phyloP scores from a whole-genome alignment of 2,113 vertebrate species.

The Rhabdomys dilectus region DNA sequence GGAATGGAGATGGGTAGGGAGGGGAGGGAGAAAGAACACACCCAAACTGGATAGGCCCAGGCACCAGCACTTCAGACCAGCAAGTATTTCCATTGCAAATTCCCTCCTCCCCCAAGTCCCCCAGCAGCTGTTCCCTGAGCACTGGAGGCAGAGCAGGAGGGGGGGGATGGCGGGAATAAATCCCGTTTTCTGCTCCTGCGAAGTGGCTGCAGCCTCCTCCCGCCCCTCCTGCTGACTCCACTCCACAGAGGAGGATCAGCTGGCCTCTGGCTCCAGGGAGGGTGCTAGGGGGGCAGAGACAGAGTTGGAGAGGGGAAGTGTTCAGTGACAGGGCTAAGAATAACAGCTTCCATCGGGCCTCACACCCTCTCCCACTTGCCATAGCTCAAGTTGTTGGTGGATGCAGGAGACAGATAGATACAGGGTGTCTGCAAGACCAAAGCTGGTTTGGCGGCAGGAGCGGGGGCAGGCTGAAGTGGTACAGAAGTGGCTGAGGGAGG shows the following conservation, averaged over 20 bases:
- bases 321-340: conserved; percentile 77
- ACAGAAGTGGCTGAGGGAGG: conserved; percentile 11
- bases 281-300: conserved; percentile 61
- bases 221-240: neutral
- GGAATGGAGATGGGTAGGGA: neutral
- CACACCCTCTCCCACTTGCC: conserved; percentile 78
- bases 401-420: conserved; percentile 68
- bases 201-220: conserved; percentile 30
- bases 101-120: conserved; percentile 23
- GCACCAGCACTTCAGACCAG: conserved; percentile 38
- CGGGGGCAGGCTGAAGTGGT: neutral
- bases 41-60: neutral
- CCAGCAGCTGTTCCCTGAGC: conserved; percentile 70
- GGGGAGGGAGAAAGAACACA: neutral
- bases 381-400: conserved; percentile 73
- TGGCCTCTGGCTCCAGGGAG: conserved; percentile 64
- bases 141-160: conserved; percentile 52
- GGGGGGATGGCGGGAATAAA: conserved; percentile 67
- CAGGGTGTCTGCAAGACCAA: conserved; percentile 55
- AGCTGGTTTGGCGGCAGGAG: neutral
- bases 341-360: conserved; percentile 77
- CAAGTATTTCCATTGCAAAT: conserved; percentile 72
- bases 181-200: conserved; percentile 81
- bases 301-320: conserved; percentile 47
- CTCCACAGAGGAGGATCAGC: conserved; percentile 61